Evolutionary conservation across 2,888 invertebrate species (phyloP), one percentile per base, ranked within the genome.

Genomic region (Lasius platythorax): DNA sequence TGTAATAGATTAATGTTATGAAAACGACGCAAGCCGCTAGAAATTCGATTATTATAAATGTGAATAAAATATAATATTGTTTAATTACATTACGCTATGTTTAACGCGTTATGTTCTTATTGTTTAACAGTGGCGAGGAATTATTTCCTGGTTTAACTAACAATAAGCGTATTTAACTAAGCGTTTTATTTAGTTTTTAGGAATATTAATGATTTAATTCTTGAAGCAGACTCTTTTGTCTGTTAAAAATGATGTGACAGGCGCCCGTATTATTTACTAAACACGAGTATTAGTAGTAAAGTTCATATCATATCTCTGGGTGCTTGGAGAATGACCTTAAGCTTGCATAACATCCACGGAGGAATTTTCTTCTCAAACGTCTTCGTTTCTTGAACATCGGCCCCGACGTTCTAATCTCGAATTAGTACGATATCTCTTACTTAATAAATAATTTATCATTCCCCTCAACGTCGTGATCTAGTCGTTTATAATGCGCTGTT

Each of bases 241-340:
- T 28, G 11, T 46, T 58, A 50, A 79, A 70, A 79, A 46, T 73
- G 58, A 50, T 56, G 67, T 61, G 68, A 87, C 76, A 72, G 86
- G 86, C 85, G 87, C 84, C 82, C 66, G 72, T 83, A 82, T 85
- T 87, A 90, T 90, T 90, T 91, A 88, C 88, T 90, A 93, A 92
- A 93, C 87, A 70, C 84, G 82, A 90, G 88, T 8, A 37, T 46
- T 88, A 83, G 79, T 70, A 91, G 87, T 79, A 86, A 87, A 87
- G 78, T 85, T 74, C 86, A 92, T 93, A 93, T 93, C 93, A 90
- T 91, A 91, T 91, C 89, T 91, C 81, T 79, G 90, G 89, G 90
- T 91, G 92, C 4, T 37, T 37, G 93, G 79, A 81, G 76, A 79
- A 87, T 90, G 89, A 90, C 90, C 90, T 87, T 82, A 70, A 37